phyloP scores from a whole-genome alignment of 23 tunicate species.

The Trididemnum nubilum region DNA sequence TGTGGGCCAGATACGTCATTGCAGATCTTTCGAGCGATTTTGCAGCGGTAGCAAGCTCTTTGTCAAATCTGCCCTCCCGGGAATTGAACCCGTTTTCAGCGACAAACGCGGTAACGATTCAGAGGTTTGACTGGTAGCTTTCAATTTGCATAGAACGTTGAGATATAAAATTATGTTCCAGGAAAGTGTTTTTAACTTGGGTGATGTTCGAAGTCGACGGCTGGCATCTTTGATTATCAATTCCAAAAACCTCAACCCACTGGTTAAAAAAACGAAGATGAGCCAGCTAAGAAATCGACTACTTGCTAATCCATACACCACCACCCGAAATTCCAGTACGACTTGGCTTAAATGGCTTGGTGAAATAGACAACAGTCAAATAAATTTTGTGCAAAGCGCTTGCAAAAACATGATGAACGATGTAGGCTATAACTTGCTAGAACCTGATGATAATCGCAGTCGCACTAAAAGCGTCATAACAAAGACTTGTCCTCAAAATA shows the following conservation, averaged over 20 bases:
- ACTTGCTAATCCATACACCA: not conserved
- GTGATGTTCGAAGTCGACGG: not conserved
- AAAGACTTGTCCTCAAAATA: not conserved
- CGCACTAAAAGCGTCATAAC: not conserved
- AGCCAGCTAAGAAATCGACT: not conserved
- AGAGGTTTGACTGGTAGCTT: too few species aligned
- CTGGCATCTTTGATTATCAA: not conserved
- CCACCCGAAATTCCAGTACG: slow-evolving; percentile 1
- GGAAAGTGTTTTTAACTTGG: not conserved
- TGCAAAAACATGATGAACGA: slow-evolving; percentile 2
- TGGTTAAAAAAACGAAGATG: not conserved
- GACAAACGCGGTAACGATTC: too few species aligned
- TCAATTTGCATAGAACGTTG: too few species aligned
- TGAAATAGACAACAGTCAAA: not conserved
- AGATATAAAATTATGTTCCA: too few species aligned
- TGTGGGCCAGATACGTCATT: too few species aligned
- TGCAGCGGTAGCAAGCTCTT: too few species aligned
- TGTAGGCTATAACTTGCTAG: not conserved
- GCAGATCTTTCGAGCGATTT: too few species aligned
- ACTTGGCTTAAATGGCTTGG: not conserved
- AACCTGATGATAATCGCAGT: too few species aligned
- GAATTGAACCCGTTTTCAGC: too few species aligned
- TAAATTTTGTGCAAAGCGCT: not conserved
- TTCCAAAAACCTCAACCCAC: not conserved
- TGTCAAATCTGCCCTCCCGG: too few species aligned